These are phyloP conservation scores for Harpagoxenus sublaevis DNA, from an alignment of 2,888 invertebrate genomes.

Conservation along the genomic window DNA sequence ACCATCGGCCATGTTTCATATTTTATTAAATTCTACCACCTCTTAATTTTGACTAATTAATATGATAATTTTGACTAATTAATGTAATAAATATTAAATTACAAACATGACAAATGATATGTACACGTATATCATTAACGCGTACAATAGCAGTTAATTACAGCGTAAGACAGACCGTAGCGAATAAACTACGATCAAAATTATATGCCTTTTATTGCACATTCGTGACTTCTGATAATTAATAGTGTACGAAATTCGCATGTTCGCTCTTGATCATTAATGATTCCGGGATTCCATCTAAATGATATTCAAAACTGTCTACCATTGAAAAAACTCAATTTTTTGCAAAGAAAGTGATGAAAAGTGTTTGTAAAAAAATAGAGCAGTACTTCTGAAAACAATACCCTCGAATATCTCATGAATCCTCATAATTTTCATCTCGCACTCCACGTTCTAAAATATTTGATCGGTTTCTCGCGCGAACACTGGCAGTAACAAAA, in stretches of 20 bases:
- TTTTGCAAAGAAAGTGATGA: slow-evolving; percentile 40
- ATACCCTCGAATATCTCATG: slow-evolving; percentile 56
- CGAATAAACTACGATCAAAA: slow-evolving; percentile 1
- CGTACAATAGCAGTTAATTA: slow-evolving; percentile 34
- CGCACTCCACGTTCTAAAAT: slow-evolving; percentile 65
- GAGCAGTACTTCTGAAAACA: slow-evolving; percentile 46
- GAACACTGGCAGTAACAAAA: slow-evolving; percentile 46
- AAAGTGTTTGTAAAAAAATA: slow-evolving; percentile 49
- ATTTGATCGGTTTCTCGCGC: slow-evolving; percentile 67
- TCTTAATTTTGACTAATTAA: slow-evolving; percentile 37
- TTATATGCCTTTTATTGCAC: slow-evolving; percentile 32
- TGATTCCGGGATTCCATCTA: slow-evolving; percentile 55
- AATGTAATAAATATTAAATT: slow-evolving; percentile 34
- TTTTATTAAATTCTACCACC: slow-evolving; percentile 9
- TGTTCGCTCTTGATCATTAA: not conserved
- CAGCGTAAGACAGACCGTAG: slow-evolving; percentile 6
- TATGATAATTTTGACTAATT: slow-evolving; percentile 32
- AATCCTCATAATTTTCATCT: slow-evolving; percentile 68
- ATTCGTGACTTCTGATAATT: not conserved
- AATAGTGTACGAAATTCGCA: slow-evolving; percentile 3
- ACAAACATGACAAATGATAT: slow-evolving; percentile 18
- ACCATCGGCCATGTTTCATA: not conserved
- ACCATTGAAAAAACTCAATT: slow-evolving; percentile 5
- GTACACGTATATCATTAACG: slow-evolving; percentile 4
- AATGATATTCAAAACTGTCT: slow-evolving; percentile 34